phyloP scores from a whole-genome alignment of 1,140 invertebrate species.

The Hesperophylax magnus region DNA sequence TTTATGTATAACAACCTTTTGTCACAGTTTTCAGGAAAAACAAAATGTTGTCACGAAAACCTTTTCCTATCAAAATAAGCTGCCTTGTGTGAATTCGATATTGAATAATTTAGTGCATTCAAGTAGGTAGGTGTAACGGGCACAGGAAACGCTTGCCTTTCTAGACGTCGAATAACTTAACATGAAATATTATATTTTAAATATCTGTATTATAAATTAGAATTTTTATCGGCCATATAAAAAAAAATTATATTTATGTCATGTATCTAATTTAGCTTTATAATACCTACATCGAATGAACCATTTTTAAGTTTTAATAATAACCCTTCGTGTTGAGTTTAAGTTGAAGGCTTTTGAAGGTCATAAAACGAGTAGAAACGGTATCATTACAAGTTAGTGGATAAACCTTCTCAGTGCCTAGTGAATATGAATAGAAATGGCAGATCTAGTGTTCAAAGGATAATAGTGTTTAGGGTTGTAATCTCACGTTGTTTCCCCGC shows the following conservation, averaged over 20 bases:
- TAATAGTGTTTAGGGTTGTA: not conserved
- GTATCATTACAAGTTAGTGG: too few relatives aligned
- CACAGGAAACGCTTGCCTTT: too few relatives aligned
- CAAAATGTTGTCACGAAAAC: not conserved
- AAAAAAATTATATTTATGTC: not conserved
- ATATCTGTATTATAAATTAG: too few relatives aligned
- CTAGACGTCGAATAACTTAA: not conserved
- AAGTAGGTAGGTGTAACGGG: not conserved
- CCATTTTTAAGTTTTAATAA: not conserved
- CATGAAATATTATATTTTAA: not conserved
- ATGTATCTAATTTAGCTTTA: too few relatives aligned
- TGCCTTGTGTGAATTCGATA: slow-evolving; percentile 6
- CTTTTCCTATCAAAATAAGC: slow-evolving; percentile 23
- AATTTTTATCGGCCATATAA: not conserved
- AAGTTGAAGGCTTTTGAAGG: too few relatives aligned
- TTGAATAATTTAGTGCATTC: slow-evolving; percentile 22
- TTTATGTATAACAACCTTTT: too few relatives aligned
- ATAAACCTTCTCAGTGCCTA: too few relatives aligned
- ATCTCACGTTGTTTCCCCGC: not conserved
- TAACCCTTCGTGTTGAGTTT: too few relatives aligned
- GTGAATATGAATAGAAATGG: too few relatives aligned
- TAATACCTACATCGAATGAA: too few relatives aligned
- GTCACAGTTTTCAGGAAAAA: too few relatives aligned
- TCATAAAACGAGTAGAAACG: too few relatives aligned
- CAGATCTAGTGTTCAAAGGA: not conserved